Percentiles rank a stretch among this genome's conserved stretches.
These are phyloP conservation scores for Molanna angustata DNA, from an alignment of 2,888 invertebrate genomes.

Conservation along the genomic window DNA sequence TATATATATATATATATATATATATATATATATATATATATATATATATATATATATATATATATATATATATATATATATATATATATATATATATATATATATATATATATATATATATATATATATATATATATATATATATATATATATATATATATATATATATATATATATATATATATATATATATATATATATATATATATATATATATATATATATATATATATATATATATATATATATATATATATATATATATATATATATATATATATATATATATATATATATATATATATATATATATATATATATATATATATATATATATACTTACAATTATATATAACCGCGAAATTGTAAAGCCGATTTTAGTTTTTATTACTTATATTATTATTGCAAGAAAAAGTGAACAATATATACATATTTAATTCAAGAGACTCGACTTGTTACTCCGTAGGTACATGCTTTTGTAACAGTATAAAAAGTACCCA, in stretches of 20 bases:
- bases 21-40: too few species aligned
- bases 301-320: background rate
- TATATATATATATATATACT: background rate
- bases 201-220: background rate
- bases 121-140: constrained; percentile 3
- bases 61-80: constrained; percentile 11
- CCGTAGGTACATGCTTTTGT: too few species aligned
- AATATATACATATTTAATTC: too few species aligned
- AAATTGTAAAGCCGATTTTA: too few species aligned
- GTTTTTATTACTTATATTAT: too few species aligned
- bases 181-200: background rate
- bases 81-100: constrained; percentile 15
- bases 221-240: background rate
- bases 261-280: background rate
- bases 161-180: background rate
- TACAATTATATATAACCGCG: background rate
- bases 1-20: too few species aligned
- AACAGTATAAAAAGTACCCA: too few species aligned
- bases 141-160: background rate
- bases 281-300: background rate
- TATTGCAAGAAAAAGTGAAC: too few species aligned
- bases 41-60: too few species aligned
- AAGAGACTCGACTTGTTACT: too few species aligned
- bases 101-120: constrained; percentile 13
- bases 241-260: background rate